phyloP scores from a whole-genome alignment of 2,113 vertebrate species.

The Neodon shergylaensis region DNA sequence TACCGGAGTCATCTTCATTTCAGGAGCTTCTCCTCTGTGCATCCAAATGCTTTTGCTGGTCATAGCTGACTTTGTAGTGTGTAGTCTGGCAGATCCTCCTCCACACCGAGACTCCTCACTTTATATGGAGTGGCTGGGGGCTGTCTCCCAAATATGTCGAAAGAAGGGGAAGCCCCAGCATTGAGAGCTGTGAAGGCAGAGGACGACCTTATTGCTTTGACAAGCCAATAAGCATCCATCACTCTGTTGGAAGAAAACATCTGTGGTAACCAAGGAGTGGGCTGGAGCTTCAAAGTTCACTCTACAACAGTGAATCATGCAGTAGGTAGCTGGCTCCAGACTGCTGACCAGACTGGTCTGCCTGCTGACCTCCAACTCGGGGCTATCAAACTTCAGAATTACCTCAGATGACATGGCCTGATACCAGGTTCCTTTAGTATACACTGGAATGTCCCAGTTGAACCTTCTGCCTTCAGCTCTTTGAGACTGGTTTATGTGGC shows the following conservation, averaged over 20 bases:
- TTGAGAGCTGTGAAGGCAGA: background rate
- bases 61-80: background rate
- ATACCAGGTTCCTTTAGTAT: background rate
- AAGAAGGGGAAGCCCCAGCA: background rate
- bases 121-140: background rate
- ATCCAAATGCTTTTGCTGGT: background rate
- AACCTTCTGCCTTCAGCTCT: background rate
- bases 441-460: background rate
- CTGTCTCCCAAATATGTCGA: background rate
- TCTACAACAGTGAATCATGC: background rate
- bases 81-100: accelerated
- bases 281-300: background rate
- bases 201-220: background rate
- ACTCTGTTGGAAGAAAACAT: background rate
- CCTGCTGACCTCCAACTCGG: background rate
- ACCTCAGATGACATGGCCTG: background rate
- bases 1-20: background rate
- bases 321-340: background rate
- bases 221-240: background rate
- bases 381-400: background rate
- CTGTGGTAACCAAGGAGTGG: background rate
- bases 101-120: no score
- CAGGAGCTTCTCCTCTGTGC: background rate
- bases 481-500: background rate
- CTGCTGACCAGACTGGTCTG: no score